phyloP scores from a whole-genome alignment of 2,888 invertebrate species.

The Tiliacea aurago region DNA sequence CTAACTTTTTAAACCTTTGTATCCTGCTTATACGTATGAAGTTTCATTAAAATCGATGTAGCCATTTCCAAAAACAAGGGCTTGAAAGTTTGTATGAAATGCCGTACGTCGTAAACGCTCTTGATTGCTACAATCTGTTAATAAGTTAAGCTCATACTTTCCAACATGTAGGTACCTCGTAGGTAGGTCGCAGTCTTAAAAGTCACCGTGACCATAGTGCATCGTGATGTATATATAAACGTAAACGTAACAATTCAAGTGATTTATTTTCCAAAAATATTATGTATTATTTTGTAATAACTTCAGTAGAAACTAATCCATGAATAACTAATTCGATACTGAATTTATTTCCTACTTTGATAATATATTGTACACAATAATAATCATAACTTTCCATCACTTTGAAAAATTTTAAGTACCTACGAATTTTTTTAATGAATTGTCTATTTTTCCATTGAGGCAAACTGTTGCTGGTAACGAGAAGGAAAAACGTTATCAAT shows the following conservation, averaged over 20 bases:
- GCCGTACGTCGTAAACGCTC: too few relatives aligned
- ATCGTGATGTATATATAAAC: not conserved
- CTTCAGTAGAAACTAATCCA: too few relatives aligned
- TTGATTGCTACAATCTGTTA: not conserved
- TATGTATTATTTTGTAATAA: not conserved
- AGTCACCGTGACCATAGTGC: not conserved
- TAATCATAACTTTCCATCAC: not conserved
- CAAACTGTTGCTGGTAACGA: not conserved
- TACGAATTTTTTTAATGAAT: not conserved
- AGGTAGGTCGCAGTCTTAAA: not conserved
- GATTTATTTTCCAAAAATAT: constrained; percentile 8
- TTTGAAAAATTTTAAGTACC: too few relatives aligned
- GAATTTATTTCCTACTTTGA: not conserved
- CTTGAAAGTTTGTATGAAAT: too few relatives aligned
- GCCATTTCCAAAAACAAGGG: too few relatives aligned
- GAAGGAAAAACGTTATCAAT: constrained; percentile 37
- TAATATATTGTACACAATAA: too few relatives aligned
- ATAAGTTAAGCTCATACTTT: not conserved
- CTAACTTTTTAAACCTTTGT: too few relatives aligned
- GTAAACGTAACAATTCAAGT: constrained; percentile 10
- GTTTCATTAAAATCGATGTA: too few relatives aligned
- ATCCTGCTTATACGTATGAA: too few relatives aligned
- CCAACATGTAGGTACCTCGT: not conserved
- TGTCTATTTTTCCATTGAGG: not conserved
- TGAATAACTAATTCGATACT: not conserved